These are phyloP conservation scores for Eupithecia inturbata DNA, from an alignment of 2,888 invertebrate genomes.

Conservation along the genomic window DNA sequence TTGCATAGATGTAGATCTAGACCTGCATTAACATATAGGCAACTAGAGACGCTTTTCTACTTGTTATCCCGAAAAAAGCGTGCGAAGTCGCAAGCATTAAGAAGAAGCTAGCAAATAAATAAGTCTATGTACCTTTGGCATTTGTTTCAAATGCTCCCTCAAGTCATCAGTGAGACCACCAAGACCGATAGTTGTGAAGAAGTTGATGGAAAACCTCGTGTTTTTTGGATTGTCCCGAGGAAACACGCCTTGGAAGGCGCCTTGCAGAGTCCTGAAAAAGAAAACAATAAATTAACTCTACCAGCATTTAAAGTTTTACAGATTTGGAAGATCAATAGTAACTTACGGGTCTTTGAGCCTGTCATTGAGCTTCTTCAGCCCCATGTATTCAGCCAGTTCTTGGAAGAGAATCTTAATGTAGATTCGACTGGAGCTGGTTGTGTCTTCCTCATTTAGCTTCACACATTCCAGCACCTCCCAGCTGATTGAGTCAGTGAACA, in stretches of 20 bases:
- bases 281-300: constrained; percentile 33
- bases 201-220: constrained; percentile 98
- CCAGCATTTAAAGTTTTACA: constrained; percentile 28
- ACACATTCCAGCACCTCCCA: constrained; percentile 97
- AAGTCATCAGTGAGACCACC: constrained; percentile 98
- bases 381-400: constrained; percentile 98
- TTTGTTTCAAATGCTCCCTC: constrained; percentile 92
- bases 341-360: constrained; percentile 95
- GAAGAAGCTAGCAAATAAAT: neutral
- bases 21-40: neutral
- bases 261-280: constrained; percentile 89
- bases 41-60: neutral
- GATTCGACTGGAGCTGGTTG: constrained; percentile 98
- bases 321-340: constrained; percentile 38
- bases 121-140: constrained; percentile 85
- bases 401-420: constrained; percentile 99
- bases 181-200: constrained; percentile 98
- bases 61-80: neutral
- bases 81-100: no score
- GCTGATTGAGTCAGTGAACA: constrained; percentile 98
- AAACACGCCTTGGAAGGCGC: constrained; percentile 95
- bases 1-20: no score
- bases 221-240: constrained; percentile 98
- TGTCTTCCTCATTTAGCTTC: constrained; percentile 97
- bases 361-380: constrained; percentile 94